Conservation (phyloP, 2,113 vertebrate species). For the Halichoeres trimaculatus region DNA sequence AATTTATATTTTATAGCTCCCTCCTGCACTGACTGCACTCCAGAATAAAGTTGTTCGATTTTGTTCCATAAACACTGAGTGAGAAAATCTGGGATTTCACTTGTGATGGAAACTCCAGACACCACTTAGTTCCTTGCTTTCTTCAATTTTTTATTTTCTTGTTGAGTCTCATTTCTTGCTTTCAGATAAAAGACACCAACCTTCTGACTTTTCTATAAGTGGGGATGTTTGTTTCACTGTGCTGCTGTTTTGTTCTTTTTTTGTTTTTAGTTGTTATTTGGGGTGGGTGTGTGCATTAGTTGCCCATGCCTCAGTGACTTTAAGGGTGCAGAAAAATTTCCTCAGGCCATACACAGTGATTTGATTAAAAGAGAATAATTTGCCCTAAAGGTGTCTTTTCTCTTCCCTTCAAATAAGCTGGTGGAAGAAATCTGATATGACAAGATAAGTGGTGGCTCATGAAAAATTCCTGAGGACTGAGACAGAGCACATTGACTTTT, state of each 20-base stretch:
- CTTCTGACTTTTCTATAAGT: constrained; percentile 13
- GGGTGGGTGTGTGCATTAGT: constrained; percentile 35
- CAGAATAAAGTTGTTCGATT: constrained; percentile 80
- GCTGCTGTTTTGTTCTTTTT: too few relatives aligned
- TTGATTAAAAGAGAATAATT: constrained; percentile 82
- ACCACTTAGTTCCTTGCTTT: constrained; percentile 59
- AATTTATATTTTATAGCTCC: constrained; percentile 85
- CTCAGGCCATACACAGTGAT: constrained; percentile 74
- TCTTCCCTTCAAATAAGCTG: constrained; percentile 61
- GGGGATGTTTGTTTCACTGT: constrained; percentile 27
- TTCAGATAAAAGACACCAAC: constrained; percentile 46
- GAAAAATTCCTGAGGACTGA: constrained; percentile 82
- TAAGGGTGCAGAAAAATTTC: constrained; percentile 61
- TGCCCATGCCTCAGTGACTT: constrained; percentile 54
- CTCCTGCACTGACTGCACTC: constrained; percentile 71
- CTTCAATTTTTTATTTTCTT: constrained; percentile 56
- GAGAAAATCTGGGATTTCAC: constrained; percentile 77
- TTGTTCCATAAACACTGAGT: constrained; percentile 73
- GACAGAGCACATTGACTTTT: constrained; percentile 77
- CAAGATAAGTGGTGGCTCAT: constrained; percentile 85
- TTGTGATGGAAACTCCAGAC: constrained; percentile 79
- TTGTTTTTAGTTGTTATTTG: background rate
- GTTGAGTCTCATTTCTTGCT: constrained; percentile 53
- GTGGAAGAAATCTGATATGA: constrained; percentile 83
- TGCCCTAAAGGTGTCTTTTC: constrained; percentile 82